Base-by-base conservation (phyloP, 2,888 invertebrate genomes). In the Pristionchus maxplancki region DNA sequence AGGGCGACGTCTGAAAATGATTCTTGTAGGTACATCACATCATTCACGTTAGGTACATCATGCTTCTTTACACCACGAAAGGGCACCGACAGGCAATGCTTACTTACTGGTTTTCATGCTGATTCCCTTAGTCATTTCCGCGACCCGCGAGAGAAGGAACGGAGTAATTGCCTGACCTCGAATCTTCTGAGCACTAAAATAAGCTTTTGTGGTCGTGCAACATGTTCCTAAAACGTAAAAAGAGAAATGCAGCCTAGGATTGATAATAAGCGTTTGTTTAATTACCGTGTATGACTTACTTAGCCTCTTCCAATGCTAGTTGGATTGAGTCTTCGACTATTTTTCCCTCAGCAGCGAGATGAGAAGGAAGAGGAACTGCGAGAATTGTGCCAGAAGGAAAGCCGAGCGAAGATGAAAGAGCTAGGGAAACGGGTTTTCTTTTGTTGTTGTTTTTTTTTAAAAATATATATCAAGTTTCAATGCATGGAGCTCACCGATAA, bases 81-180 rank as follows among this genome's bases (percentile, higher is more conserved):
- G n/a, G n/a, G n/a, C n/a, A n/a, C n/a, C n/a, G n/a, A n/a, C n/a
- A n/a, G n/a, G n/a, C n/a, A n/a, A n/a, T n/a, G n/a, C n/a, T n/a
- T n/a, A 78, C 91, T 90, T 97, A 98, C 97, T 99, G 58, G 98
- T 96, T 94, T 95, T 95, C 62, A 99, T 96, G 28, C 98, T 98
- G 92, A 96, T 96, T 62, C 98, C 98, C 24, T 95, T 95, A 0
- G 98, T 98, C n/a, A 97, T 96, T 91, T 96, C 95, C 40, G 97
- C 96, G 40, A 99, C 96, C 92, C 96, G 96, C 64, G 96, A 95
- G 58, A 99, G 95, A 50, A 99, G 96, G 95, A 97, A 99, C 1
- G 99, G 99, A 0, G 99, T 99, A 15, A 98, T 96, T 92, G 97
- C 96, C 95, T 97, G 98, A 2, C 99, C 98, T 8, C 93, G 94